Base-by-base conservation (phyloP, 2,888 invertebrate species). In the Heliconius sara region DNA sequence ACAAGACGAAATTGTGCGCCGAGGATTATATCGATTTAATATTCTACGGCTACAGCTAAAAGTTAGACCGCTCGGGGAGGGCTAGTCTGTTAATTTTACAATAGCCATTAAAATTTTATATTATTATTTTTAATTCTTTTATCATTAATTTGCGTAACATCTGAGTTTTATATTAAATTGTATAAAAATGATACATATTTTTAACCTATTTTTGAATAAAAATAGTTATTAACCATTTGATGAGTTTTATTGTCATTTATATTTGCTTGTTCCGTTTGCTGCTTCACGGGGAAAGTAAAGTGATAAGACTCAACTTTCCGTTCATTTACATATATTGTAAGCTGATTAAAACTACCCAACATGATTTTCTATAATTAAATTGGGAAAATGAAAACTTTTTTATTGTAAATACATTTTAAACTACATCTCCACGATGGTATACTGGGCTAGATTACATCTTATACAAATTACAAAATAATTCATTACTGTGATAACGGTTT, bases 1-100 rank as follows among this genome's bases (percentile, higher is more conserved):
- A 43, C 43, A 43, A 70, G 39, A 43, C 16, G 12, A 43, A 70
- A 70, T 43, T 39, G 13, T 7, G 43, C 43, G n/a, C 25, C 6
- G 43, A 70, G 68, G 68, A 70, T 70, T 70, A 70, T 43, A 68
- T 68, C 68, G 68, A 68, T 68, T 68, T 68, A 67, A n/a, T 68
- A 68, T 68, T 68, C 39, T 22, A 68, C 39, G 39, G 2, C n/a
- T 39, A 43, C 68, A 43, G 43, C 39, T 25, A 16, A 68, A 70
- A 70, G 68, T 70, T 70, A 70, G 68, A 70, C 68, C 68, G 43
- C 68, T 43, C n/a, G 39, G 43, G 68, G n/a, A 70, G 16, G n/a
- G 16, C 43, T 68, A n/a, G 25, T 22, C n/a, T n/a, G 68, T 43
- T 43, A n/a, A 68, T 25, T 12, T 68, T 43, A 68, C 13, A 39